Conservation (phyloP, 2,113 vertebrate genomes). For the Nycticryphes semicollaris region DNA sequence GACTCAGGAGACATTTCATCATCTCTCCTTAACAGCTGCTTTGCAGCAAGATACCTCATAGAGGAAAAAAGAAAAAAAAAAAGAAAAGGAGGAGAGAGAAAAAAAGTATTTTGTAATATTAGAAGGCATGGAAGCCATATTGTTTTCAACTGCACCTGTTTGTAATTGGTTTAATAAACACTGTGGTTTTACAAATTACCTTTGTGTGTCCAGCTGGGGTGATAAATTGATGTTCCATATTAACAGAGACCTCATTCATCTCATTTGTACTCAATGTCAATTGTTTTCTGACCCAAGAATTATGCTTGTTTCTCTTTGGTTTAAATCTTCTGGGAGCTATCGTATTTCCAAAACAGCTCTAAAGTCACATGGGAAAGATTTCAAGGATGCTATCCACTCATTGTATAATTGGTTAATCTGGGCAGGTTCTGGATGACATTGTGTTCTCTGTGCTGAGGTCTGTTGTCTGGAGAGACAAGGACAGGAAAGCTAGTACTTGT, state of each 20-base stretch:
- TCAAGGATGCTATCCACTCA: background rate
- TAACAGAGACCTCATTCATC: background rate
- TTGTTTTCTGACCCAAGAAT: background rate
- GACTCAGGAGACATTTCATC: background rate
- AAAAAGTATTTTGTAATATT: background rate
- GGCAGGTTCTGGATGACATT: background rate
- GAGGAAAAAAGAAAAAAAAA: too few relatives aligned
- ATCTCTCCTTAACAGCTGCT: background rate
- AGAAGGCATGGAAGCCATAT: background rate
- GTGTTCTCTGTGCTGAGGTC: background rate
- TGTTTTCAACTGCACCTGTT: background rate
- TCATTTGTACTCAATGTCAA: background rate
- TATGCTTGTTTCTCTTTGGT: background rate
- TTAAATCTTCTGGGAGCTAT: background rate
- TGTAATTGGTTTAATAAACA: background rate
- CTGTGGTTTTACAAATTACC: background rate
- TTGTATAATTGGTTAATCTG: background rate
- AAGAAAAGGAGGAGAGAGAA: rapidly evolving
- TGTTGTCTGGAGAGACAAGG: slow-evolving; percentile 13
- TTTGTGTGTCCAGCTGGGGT: background rate
- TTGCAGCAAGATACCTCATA: background rate
- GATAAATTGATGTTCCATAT: background rate
- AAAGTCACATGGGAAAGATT: background rate
- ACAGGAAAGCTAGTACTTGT: background rate
- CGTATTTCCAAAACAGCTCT: background rate